Percentiles rank a stretch among this genome's conserved stretches.
Evolutionary conservation across 2,113 vertebrate species (phyloP).

Genomic region (Mastomys coucha): DNA sequence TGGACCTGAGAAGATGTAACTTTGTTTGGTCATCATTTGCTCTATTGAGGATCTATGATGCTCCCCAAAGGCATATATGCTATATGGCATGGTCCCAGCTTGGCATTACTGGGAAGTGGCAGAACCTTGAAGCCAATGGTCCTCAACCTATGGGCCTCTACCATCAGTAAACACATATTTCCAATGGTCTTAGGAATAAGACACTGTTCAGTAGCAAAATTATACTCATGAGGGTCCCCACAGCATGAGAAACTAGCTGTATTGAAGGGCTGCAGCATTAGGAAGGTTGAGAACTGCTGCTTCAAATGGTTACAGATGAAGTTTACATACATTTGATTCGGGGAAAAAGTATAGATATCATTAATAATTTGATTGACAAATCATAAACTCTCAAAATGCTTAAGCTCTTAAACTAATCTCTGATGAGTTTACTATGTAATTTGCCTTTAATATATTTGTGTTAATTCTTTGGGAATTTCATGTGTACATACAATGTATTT

Average conservation of each 20-base stretch:
- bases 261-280: neutral
- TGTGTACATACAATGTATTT: neutral
- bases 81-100: neutral
- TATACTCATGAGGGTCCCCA: neutral
- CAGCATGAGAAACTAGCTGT: neutral
- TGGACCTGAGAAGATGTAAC: neutral
- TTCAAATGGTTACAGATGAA: neutral
- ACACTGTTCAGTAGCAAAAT: neutral
- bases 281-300: neutral
- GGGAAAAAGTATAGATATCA: neutral
- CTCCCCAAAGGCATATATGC: neutral
- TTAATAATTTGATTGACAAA: neutral
- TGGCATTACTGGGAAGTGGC: neutral
- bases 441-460: neutral
- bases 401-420: neutral
- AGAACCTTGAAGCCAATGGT: neutral
- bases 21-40: neutral
- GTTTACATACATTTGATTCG: neutral
- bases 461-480: neutral
- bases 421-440: neutral
- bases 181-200: neutral
- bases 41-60: neutral
- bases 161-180: neutral
- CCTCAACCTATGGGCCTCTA: neutral
- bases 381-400: neutral